phyloP scores from a whole-genome alignment of 2,113 vertebrate species.

The Myocastor coypus region DNA sequence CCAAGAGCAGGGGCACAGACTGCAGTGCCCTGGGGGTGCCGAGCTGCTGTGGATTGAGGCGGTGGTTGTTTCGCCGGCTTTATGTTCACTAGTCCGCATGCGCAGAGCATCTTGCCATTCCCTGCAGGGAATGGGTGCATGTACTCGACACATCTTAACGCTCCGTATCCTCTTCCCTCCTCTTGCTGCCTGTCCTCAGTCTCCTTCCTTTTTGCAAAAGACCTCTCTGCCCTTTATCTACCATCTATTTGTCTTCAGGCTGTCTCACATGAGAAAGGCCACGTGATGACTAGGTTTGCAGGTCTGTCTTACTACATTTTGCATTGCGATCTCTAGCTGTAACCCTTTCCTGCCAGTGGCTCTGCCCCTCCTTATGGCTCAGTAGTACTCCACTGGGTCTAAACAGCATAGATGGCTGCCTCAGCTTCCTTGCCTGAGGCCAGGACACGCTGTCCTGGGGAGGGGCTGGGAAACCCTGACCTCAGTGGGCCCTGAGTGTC shows the following conservation, averaged over 20 bases:
- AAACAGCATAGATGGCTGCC: not conserved
- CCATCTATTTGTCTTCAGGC: not conserved
- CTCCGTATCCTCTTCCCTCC: not conserved
- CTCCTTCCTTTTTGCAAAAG: not conserved
- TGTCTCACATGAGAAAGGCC: not conserved
- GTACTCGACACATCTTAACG: not conserved
- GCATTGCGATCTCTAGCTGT: not conserved
- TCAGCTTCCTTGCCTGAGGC: not conserved
- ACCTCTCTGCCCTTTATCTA: not conserved
- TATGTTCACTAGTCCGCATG: not conserved
- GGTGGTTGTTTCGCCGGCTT: not conserved
- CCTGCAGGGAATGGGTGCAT: not conserved
- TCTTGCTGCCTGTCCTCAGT: not conserved
- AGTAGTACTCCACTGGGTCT: not conserved
- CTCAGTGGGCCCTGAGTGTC: fast-evolving
- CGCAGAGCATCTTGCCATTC: not conserved
- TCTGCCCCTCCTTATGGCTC: not conserved
- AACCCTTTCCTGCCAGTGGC: not conserved
- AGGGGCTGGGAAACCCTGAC: fast-evolving
- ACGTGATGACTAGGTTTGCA: not conserved
- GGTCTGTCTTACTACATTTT: not conserved
- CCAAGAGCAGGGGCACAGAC: not conserved
- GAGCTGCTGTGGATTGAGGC: not conserved
- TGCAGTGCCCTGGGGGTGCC: fast-evolving
- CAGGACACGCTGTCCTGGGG: too few relatives aligned